Percentiles rank a stretch among this genome's conserved stretches.
Conservation (phyloP, 1,140 invertebrate species). For the Drosophila busckii region DNA sequence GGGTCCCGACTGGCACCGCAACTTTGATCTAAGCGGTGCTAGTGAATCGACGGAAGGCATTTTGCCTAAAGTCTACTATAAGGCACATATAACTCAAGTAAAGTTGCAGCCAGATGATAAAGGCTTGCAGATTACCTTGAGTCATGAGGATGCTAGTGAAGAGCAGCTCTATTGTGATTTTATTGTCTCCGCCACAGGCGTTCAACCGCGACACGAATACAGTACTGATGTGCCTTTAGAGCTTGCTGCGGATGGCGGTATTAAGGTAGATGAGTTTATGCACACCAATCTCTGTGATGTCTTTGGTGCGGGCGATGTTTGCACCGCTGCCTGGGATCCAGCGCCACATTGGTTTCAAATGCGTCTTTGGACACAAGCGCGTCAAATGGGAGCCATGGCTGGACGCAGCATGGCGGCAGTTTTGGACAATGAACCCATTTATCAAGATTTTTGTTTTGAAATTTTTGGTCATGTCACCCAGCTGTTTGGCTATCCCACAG, state of each 20-base stretch:
- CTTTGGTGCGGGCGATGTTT: constrained; percentile 97
- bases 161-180: constrained; percentile 87
- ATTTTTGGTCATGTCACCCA: constrained; percentile 97
- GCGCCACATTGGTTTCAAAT: constrained; percentile 97
- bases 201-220: constrained; percentile 85
- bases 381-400: constrained; percentile 97
- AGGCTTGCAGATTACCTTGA: constrained; percentile 19
- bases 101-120: not conserved
- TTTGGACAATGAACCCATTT: constrained; percentile 82
- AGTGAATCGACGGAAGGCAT: not conserved
- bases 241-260: constrained; percentile 85
- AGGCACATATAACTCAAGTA: constrained; percentile 27
- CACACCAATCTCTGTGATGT: constrained; percentile 88
- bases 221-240: constrained; percentile 81
- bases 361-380: constrained; percentile 97
- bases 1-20: constrained; percentile 95
- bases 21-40: constrained; percentile 83
- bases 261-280: constrained; percentile 92
- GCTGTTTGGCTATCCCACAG: constrained; percentile 96
- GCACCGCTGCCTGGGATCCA: constrained; percentile 87
- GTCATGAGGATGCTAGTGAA: constrained; percentile 35
- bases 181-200: constrained; percentile 97
- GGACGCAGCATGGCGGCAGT: constrained; percentile 92
- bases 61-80: constrained; percentile 51
- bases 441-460: constrained; percentile 97